These are phyloP conservation scores for Drosophila maculinotata DNA, from an alignment of 2,888 invertebrate species.

Conservation along the genomic window DNA sequence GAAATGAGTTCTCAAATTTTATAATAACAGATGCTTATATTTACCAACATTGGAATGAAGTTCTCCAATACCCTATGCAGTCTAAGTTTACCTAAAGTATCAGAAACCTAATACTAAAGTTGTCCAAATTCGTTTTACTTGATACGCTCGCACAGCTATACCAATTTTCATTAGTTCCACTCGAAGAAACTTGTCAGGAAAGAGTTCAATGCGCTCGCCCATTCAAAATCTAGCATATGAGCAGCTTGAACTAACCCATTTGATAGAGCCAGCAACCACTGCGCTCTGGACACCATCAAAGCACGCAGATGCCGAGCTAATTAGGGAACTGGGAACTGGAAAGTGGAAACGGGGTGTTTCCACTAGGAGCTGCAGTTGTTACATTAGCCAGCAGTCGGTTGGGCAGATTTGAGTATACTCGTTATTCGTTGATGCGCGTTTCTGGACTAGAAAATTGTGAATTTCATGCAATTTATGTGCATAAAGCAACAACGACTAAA, in stretches of 20 bases:
- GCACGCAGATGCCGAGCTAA: conserved; percentile 47
- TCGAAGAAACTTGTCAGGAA: conserved; percentile 50
- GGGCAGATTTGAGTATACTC: conserved; percentile 31
- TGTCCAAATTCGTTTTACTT: conserved; percentile 16
- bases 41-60: background rate
- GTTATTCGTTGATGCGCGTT: conserved; percentile 4
- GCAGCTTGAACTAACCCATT: conserved; percentile 22
- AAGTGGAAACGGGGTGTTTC: conserved; percentile 13
- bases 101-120: conserved; percentile 6
- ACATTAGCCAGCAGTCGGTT: conserved; percentile 8
- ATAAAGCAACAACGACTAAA: conserved; percentile 36
- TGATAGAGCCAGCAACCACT: conserved; percentile 12
- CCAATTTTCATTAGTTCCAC: conserved; percentile 71
- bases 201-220: conserved; percentile 59
- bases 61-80: background rate
- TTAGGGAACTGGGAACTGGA: conserved; percentile 39
- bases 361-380: conserved; percentile 19
- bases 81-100: background rate
- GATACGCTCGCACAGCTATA: conserved; percentile 36
- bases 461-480: conserved; percentile 61
- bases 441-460: conserved; percentile 34
- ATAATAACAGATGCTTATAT: no score
- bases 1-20: no score
- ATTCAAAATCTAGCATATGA: conserved; percentile 37
- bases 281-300: conserved; percentile 4